A percentile compares a stretch with the other conserved stretches of the same genome.
phyloP scores from a whole-genome alignment of 2,888 invertebrate genomes.

The Euplexia lucipara region DNA sequence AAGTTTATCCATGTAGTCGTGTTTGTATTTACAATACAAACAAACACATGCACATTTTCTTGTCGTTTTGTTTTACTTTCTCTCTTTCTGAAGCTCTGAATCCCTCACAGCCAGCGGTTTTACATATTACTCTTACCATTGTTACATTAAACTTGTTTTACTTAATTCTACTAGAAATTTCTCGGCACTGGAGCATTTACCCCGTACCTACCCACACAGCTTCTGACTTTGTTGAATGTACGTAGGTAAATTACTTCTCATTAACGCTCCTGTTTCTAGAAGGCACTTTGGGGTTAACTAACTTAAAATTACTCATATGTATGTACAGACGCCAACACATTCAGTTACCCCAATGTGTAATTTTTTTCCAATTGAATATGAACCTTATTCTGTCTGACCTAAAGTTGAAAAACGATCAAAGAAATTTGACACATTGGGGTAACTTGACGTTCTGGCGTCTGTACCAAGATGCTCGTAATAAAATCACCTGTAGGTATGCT shows the following conservation, averaged over 20 bases:
- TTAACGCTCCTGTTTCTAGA: conserved; percentile 10
- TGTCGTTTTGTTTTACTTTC: too few relatives aligned
- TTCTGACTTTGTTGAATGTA: conserved; percentile 15
- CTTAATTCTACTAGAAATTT: conserved; percentile 13
- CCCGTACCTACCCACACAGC: background rate
- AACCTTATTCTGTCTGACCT: too few relatives aligned
- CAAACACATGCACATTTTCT: too few relatives aligned
- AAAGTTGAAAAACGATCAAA: too few relatives aligned
- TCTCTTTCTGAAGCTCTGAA: background rate
- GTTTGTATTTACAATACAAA: too few relatives aligned
- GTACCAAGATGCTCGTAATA: background rate
- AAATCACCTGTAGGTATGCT: background rate
- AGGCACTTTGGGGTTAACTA: conserved; percentile 27
- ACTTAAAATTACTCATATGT: conserved; percentile 29
- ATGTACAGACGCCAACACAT: too few relatives aligned
- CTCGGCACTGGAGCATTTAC: conserved; percentile 8
- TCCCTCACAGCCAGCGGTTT: background rate
- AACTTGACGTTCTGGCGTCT: too few relatives aligned
- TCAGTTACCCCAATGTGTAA: too few relatives aligned
- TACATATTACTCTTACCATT: background rate
- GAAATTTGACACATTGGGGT: too few relatives aligned
- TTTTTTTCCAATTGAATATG: too few relatives aligned
- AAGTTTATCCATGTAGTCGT: too few relatives aligned
- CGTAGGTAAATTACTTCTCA: conserved; percentile 10
- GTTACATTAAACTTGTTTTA: background rate